Evolutionary conservation across 2,888 invertebrate genomes (phyloP), one percentile per base, ranked within the genome.

Genomic region (Philereme vetulata): DNA sequence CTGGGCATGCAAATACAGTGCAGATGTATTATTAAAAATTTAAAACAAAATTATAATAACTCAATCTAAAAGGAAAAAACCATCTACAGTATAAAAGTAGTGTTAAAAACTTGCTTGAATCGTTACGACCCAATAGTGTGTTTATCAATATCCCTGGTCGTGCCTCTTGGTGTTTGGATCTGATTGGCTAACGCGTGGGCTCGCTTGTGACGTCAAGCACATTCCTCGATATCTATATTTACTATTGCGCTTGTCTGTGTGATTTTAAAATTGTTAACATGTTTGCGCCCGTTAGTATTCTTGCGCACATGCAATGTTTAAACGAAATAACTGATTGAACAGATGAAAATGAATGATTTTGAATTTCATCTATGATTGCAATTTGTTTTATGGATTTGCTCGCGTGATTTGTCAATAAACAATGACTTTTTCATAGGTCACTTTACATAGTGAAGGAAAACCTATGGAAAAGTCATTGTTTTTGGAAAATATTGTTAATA

Each of bases 121-220:
- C 9, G 5, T 3, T 21, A 46, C 33, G 53, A 43, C 6, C 7
- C 48, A 45, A 43, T 33, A 64, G 56, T 67, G 48, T 51, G 51
- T 63, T 64, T 69, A 71, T 70, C 66, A 66, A 78, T 71, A 93
- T 93, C 88, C 93, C 92, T 74, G 93, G 88, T 72, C 95, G 90
- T 72, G 95, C 95, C 86, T 93, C 93, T 84, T 87, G 89, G 72
- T 93, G 85, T 68, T 93, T 81, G 74, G 93, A 86, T 75, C 81
- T 88, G 89, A 92, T 92, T 92, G 91, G 92, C 71, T 75, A 78
- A 72, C 80, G 87, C 83, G 86, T 91, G 91, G 92, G 91, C 91
- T 90, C 90, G 92, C 75, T 90, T 85, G 75, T 89, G 88, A 90
- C 91, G 92, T 91, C 89, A 89, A 72, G 75, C 64, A 76, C 86